Conservation (phyloP, 2,888 invertebrate species). For the Hecatera dysodea region DNA sequence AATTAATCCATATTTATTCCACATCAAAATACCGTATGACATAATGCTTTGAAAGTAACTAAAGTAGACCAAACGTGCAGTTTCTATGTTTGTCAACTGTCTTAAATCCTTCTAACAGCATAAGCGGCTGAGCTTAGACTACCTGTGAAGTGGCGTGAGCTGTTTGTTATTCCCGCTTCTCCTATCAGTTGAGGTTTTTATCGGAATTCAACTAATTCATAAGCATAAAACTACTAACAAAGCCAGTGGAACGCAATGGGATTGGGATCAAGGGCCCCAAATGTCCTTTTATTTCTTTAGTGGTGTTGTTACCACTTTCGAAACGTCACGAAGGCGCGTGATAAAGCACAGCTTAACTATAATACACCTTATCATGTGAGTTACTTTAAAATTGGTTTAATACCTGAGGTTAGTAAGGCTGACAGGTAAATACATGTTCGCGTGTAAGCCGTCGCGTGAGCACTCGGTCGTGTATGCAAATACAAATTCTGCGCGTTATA, state of each 20-base stretch:
- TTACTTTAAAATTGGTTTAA: slow-evolving; percentile 56
- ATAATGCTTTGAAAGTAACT: too few species aligned
- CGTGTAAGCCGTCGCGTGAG: slow-evolving; percentile 66
- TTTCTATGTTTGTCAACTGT: too few species aligned
- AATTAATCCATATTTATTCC: too few species aligned
- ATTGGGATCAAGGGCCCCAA: slow-evolving; percentile 29
- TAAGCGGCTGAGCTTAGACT: too few species aligned
- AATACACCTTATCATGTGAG: slow-evolving; percentile 52
- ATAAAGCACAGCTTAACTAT: slow-evolving; percentile 42
- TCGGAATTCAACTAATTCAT: slow-evolving; percentile 23
- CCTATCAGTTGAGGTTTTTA: slow-evolving; percentile 22
- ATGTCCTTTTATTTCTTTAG: slow-evolving; percentile 31
- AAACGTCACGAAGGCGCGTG: slow-evolving; percentile 53
- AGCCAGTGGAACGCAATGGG: slow-evolving; percentile 1
- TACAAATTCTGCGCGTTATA: slow-evolving; percentile 59
- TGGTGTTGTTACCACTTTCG: slow-evolving; percentile 33
- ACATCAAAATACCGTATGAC: too few species aligned
- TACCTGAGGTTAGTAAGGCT: slow-evolving; percentile 57
- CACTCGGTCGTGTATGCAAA: slow-evolving; percentile 61
- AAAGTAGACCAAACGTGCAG: too few species aligned
- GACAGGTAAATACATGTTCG: slow-evolving; percentile 64
- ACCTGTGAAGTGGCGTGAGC: too few species aligned
- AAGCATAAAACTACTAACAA: slow-evolving; percentile 14
- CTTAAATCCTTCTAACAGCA: too few species aligned
- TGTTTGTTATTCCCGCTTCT: slow-evolving; percentile 25